phyloP scores from a whole-genome alignment of 1,140 invertebrate species.

The Micrasema minimum region DNA sequence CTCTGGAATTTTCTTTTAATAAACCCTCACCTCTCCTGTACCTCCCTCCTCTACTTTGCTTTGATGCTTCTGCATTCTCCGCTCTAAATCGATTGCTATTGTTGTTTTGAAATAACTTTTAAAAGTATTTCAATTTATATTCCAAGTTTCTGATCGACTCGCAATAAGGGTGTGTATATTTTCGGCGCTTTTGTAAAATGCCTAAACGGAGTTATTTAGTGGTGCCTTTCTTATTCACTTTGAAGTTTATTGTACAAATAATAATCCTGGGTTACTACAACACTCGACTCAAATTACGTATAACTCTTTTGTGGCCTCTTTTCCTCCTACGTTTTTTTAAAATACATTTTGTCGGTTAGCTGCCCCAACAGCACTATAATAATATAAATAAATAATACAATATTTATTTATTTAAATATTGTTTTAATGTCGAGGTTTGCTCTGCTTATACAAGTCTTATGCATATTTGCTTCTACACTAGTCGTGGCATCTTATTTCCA shows the following conservation, averaged over 20 bases:
- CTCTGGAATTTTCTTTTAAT: conserved; percentile 52
- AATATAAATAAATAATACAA: too few relatives aligned
- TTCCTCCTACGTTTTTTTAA: too few relatives aligned
- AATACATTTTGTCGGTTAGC: too few relatives aligned
- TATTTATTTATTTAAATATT: too few relatives aligned
- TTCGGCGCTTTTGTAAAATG: conserved; percentile 12
- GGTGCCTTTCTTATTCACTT: conserved; percentile 16
- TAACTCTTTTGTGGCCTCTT: background rate
- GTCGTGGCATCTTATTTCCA: too few relatives aligned
- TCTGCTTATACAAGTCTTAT: too few relatives aligned
- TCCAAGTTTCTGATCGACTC: conserved; percentile 37
- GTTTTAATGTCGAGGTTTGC: too few relatives aligned
- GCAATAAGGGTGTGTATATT: conserved; percentile 15
- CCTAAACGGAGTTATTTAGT: conserved; percentile 14
- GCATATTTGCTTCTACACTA: too few relatives aligned
- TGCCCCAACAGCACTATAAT: too few relatives aligned
- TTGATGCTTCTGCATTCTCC: conserved; percentile 38
- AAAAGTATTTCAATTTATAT: conserved; percentile 46
- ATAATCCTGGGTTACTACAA: background rate
- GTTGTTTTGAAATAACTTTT: conserved; percentile 44
- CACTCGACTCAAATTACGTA: background rate
- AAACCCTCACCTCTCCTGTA: conserved; percentile 38
- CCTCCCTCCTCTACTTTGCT: conserved; percentile 15
- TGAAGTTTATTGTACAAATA: conserved; percentile 20
- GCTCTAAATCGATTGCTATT: conserved; percentile 40